These are phyloP conservation scores for Cyphomyrus plagiostoma DNA, from an alignment of 2,113 vertebrate species.

Conservation along the genomic window DNA sequence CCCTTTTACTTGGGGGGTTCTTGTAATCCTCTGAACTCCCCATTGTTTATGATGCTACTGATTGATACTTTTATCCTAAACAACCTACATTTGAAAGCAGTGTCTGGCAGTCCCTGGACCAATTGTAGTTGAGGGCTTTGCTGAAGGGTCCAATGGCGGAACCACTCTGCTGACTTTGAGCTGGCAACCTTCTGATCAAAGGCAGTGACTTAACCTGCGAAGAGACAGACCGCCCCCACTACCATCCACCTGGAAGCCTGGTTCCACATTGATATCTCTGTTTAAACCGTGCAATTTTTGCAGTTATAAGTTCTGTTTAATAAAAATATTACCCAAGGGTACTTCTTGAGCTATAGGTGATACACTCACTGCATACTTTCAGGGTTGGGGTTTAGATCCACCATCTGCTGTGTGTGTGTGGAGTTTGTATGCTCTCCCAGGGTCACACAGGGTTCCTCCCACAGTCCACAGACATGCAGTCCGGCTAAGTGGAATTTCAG, in stretches of 20 bases:
- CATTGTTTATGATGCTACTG: background rate
- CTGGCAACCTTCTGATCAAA: background rate
- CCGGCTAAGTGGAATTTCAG: background rate
- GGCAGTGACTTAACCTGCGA: background rate
- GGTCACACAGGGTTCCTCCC: background rate
- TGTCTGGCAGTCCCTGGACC: background rate
- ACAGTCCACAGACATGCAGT: background rate
- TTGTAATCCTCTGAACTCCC: background rate
- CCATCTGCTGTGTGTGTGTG: conserved; percentile 20
- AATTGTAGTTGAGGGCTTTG: background rate
- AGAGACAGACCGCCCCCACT: background rate
- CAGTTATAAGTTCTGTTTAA: conserved; percentile 52
- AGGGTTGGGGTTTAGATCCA: conserved; percentile 8
- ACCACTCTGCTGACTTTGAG: background rate
- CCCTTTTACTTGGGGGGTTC: background rate
- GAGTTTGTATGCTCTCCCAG: background rate
- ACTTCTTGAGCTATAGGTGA: conserved; percentile 10
- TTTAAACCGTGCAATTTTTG: conserved; percentile 30
- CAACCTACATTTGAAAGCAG: background rate
- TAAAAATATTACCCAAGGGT: conserved; percentile 35
- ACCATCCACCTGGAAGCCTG: background rate
- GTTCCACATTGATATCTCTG: conserved; percentile 10
- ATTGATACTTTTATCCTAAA: background rate
- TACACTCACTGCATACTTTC: background rate
- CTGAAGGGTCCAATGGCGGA: background rate